Percentiles rank a stretch among this genome's conserved stretches.
These are phyloP conservation scores for Alligator sinensis DNA, from an alignment of 2,113 vertebrate species.

Conservation along the genomic window DNA sequence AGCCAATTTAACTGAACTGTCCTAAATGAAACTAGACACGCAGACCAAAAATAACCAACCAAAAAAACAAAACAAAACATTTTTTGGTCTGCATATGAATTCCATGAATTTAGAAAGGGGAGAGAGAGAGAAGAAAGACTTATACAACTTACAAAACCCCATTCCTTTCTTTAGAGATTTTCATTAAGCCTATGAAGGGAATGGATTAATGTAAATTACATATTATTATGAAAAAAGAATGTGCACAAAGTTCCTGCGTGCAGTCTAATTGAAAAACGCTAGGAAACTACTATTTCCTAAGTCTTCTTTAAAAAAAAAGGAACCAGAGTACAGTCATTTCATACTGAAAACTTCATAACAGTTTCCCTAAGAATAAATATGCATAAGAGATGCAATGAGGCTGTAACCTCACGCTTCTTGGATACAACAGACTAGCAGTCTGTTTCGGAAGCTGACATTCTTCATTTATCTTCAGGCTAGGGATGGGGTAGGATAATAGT, in stretches of 20 bases:
- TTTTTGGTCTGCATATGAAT: too few relatives aligned
- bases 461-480: conserved; percentile 19
- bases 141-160: neutral
- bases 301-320: neutral
- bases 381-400: neutral
- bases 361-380: neutral
- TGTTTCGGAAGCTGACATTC: conserved; percentile 33
- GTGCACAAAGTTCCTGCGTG: neutral
- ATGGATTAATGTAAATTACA: neutral
- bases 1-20: conserved; percentile 11
- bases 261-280: neutral
- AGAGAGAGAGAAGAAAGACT: too few relatives aligned
- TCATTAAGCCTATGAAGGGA: neutral
- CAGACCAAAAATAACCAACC: too few relatives aligned
- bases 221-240: neutral
- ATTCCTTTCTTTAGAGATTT: neutral
- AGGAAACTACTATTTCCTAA: neutral
- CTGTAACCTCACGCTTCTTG: neutral
- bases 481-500: conserved; percentile 1
- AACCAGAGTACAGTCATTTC: neutral
- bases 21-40: neutral
- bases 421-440: neutral
- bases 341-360: neutral
- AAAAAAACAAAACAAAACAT: too few relatives aligned
- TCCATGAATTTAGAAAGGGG: too few relatives aligned